Evolutionary conservation across 2,797 vertebrate species (phyloP), one percentile per base, ranked within the genome.

Genomic region (Alfaro cultratus): DNA sequence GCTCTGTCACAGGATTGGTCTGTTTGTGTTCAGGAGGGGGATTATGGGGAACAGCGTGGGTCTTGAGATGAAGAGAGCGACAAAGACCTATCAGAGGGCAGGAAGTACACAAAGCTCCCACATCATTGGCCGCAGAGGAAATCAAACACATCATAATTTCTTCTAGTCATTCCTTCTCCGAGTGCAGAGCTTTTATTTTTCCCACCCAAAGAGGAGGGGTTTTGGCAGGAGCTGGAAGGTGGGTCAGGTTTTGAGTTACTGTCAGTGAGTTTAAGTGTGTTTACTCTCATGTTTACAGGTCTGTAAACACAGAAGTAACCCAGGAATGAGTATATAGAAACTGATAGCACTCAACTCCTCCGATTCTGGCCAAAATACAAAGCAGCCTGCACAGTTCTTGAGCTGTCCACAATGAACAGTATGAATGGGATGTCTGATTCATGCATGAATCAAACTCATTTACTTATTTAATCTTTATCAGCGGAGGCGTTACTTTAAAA

Each of bases 131-230:
- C 89, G 92, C 88, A 76, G 80, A 85, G 85, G 77, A 89, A 93
- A 93, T 93, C 92, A 92, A 90, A 93, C 92, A 94, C 82, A 87
- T 94, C 95, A 94, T 93, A 85, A 94, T 95, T 93, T 94, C 89
- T 91, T 81, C 68, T 60, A 90, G 84, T 78, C 87, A 82, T 72
- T 91, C 86, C 87, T 91, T 92, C 83, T 82, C 84, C 5, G 80
- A 92, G 83, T 82, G 81, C 84, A 87, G 76, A 68, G 90, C 89
- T 91, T 94, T 93, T 86, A 92, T 92, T 92, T 31, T 93, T 85
- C 87, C 88, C 43, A 87, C 88, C 91, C 68, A 80, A 80, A 82
- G 92, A 91, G 84, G 82, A 84, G 82, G 73, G 73, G 47, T 49
- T 34, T 46, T 51, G 81, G 86, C 74, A 67, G 74, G 43, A 81